Evolutionary conservation across 1,140 invertebrate species (phyloP), one percentile per base, ranked within the genome.

Genomic region (Procambarus virginalis): DNA sequence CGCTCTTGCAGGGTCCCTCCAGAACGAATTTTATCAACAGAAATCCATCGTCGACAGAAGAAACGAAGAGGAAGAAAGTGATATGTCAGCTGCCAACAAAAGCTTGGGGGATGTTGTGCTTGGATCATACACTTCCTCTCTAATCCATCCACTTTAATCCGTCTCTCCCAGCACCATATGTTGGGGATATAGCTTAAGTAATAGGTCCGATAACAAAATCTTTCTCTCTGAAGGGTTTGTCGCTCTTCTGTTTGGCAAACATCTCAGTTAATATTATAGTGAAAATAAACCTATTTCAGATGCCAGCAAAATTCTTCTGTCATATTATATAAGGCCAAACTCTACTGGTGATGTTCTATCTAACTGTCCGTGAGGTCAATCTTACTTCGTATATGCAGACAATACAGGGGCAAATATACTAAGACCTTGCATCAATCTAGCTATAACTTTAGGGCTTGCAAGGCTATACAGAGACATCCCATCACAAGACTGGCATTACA

Each of bases 61-160:
- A 64, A 64, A 64, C 60, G 12, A 64, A 20, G 12, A 64, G 60
- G 4, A 17, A 64, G 5, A 17, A 20, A 64, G 60, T 20, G 17
- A 64, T 64, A 64, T 64, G 60, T 64, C 60, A 64, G 60, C 60
- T 64, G 60, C 60, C 60, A 64, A 64, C 60, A 64, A 64, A 64
- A 17, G 20, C 60, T 64, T 17, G 60, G 60, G 60, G 34, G 6
- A 64, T 64, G 60, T 64, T 10, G 60, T 64, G 0, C 17, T 64
- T 14, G 10, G 12, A 64, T 64, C 60, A 64, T 64, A 17, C 60
- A 64, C n/a, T 12, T 9, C 55, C 60, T 12, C 4, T 20, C 12
- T 64, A 17, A 34, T 73, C 68, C 68, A 34, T 73, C 68, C 68
- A 73, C 68, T 73, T 22, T 73, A 34, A 73, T 34, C 68, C 68